Percentiles rank a stretch among this genome's conserved stretches.
phyloP scores from a whole-genome alignment of 2,888 invertebrate genomes.

The Hypomecis punctinalis region DNA sequence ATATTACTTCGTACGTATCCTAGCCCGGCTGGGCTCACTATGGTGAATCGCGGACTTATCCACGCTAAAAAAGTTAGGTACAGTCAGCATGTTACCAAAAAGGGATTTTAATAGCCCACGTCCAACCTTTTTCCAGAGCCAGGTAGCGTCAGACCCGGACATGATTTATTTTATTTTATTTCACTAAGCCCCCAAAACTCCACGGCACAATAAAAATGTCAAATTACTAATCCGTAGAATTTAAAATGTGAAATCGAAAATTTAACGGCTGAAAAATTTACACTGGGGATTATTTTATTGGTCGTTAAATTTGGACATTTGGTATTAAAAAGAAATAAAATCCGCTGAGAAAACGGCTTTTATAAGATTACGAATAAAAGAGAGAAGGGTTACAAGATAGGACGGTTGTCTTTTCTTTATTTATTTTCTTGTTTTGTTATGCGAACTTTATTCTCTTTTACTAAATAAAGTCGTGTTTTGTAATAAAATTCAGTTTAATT shows the following conservation, averaged over 20 bases:
- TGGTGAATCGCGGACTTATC: neutral
- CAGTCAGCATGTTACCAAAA: neutral
- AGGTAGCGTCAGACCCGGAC: constrained; percentile 5
- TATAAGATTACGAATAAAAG: too few species aligned
- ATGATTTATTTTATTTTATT: constrained; percentile 27
- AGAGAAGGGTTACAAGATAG: too few species aligned
- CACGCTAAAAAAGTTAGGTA: neutral
- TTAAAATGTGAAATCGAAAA: constrained; percentile 29
- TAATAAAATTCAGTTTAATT: too few species aligned
- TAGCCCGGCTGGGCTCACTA: too few species aligned
- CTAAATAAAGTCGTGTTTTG: too few species aligned
- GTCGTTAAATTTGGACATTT: constrained; percentile 26
- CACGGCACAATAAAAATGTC: constrained; percentile 36
- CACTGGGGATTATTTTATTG: constrained; percentile 37
- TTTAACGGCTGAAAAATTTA: constrained; percentile 38
- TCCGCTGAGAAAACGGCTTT: neutral
- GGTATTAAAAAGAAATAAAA: constrained; percentile 29
- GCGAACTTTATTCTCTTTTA: too few species aligned
- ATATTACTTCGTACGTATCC: too few species aligned
- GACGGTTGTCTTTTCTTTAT: too few species aligned
- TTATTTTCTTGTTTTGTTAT: too few species aligned
- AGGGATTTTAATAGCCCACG: neutral
- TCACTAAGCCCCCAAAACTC: constrained; percentile 20
- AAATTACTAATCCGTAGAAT: constrained; percentile 34
- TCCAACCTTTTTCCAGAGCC: constrained; percentile 8